phyloP scores from a whole-genome alignment of 2,888 invertebrate species.

The Spodoptera exigua region DNA sequence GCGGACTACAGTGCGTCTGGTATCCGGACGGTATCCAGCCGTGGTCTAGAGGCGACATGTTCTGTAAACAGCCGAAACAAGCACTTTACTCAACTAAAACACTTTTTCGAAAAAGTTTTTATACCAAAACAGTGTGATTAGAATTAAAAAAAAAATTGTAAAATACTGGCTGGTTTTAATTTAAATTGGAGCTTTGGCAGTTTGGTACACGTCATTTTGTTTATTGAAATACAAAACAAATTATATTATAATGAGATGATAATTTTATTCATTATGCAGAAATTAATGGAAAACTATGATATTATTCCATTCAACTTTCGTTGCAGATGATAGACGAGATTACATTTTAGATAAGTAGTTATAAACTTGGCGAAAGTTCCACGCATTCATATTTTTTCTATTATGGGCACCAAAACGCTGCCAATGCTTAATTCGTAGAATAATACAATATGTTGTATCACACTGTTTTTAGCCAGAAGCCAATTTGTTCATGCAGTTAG shows the following conservation, averaged over 20 bases:
- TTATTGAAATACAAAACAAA: too few species aligned
- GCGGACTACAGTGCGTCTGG: slow-evolving; percentile 88
- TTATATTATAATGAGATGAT: not conserved
- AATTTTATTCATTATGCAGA: not conserved
- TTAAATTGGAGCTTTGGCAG: slow-evolving; percentile 9
- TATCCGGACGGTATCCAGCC: slow-evolving; percentile 90
- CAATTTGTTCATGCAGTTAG: slow-evolving; percentile 66
- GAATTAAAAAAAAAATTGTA: slow-evolving; percentile 12
- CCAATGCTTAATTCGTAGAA: slow-evolving; percentile 18
- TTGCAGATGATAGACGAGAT: not conserved
- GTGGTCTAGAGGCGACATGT: slow-evolving; percentile 90
- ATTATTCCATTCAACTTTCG: slow-evolving; percentile 1
- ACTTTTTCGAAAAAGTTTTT: slow-evolving; percentile 8
- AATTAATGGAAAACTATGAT: not conserved
- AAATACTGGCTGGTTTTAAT: slow-evolving; percentile 3
- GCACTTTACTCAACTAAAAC: slow-evolving; percentile 1
- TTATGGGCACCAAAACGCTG: slow-evolving; percentile 16
- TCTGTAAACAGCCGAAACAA: slow-evolving; percentile 76
- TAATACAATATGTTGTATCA: slow-evolving; percentile 46
- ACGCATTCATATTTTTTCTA: not conserved
- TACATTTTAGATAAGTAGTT: slow-evolving; percentile 8
- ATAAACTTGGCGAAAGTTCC: too few species aligned
- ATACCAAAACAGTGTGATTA: slow-evolving; percentile 59
- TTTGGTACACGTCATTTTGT: slow-evolving; percentile 25
- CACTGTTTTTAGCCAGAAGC: slow-evolving; percentile 60